Base-by-base conservation (phyloP, 2,888 invertebrate genomes). In the Cynaeus angustus region DNA sequence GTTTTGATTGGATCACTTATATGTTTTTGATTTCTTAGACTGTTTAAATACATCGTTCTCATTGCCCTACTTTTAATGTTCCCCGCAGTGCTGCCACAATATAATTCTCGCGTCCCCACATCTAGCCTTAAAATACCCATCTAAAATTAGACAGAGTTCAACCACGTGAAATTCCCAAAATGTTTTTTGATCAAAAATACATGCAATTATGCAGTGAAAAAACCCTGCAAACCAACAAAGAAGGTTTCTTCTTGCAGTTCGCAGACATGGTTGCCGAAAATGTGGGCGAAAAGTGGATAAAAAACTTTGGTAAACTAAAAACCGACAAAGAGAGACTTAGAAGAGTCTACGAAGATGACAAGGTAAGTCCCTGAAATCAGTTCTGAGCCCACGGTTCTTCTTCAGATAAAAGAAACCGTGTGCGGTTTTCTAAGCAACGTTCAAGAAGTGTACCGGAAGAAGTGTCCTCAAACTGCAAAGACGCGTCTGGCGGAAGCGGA, bases 241-340 rank as follows among this genome's bases (percentile, higher is more conserved):
- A 91, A 77, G 94, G 94, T 0, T 95, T 94, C 83, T 94, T 95
- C 82, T 86, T 89, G 72, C 88, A 88, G 43, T 89, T 93, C 72
- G 89, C 88, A 14, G 88, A 91, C 53, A 87, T 89, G 75, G 88
- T 93, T 13, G 86, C 86, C 0, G 82, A 87, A 6, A 75, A 86
- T 16, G 89, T 87, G 0, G 89, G 89, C 7, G 78, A 87, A 26
- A 83, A 86, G 33, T 93, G 92, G 92, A 85, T 92, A 46, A 82
- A 87, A 12, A 85, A 86, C 66, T 91, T 94, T 74, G 90, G 88
- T 10, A 85, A 87, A 46, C 80, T 89, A 6, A 87, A 87, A 68
- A 89, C 82, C 48, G 90, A 93, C 79, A 84, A 84, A 7, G 89
- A 89, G 33, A 88, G 91, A 65, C 85, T 93, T 7, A 74, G 85